Evolutionary conservation across 2,888 invertebrate species (phyloP).

Genomic region (Patella depressa): DNA sequence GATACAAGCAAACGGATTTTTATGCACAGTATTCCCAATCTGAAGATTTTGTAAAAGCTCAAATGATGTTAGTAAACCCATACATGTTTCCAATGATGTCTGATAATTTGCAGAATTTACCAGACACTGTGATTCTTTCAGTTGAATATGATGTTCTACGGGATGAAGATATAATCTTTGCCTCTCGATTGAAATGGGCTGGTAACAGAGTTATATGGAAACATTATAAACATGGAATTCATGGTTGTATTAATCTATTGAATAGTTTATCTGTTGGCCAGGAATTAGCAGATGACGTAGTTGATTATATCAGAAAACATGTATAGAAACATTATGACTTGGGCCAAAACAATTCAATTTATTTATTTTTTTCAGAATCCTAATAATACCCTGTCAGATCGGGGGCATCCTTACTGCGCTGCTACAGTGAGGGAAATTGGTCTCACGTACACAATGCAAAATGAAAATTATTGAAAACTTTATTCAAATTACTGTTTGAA

Average conservation of each 20-base stretch:
- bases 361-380: too few species aligned
- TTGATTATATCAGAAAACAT: neutral
- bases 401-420: too few species aligned
- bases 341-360: too few species aligned
- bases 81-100: constrained; percentile 23
- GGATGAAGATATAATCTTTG: constrained; percentile 22
- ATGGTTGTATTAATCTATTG: neutral
- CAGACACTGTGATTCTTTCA: constrained; percentile 16
- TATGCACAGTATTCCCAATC: neutral
- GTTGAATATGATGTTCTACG: constrained; percentile 20
- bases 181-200: constrained; percentile 11
- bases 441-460: too few species aligned
- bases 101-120: constrained; percentile 14
- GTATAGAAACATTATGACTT: too few species aligned
- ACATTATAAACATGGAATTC: neutral
- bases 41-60: constrained; percentile 15
- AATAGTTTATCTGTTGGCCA: neutral
- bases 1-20: neutral
- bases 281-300: neutral
- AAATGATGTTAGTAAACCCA: constrained; percentile 13
- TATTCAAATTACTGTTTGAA: too few species aligned
- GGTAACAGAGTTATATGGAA: constrained; percentile 13
- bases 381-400: too few species aligned
- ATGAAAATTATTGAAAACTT: too few species aligned
- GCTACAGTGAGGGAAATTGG: too few species aligned